A percentile compares a stretch with the other conserved stretches of the same genome.
phyloP scores from a whole-genome alignment of 2,888 invertebrate genomes.

The Drosophila prolongata region DNA sequence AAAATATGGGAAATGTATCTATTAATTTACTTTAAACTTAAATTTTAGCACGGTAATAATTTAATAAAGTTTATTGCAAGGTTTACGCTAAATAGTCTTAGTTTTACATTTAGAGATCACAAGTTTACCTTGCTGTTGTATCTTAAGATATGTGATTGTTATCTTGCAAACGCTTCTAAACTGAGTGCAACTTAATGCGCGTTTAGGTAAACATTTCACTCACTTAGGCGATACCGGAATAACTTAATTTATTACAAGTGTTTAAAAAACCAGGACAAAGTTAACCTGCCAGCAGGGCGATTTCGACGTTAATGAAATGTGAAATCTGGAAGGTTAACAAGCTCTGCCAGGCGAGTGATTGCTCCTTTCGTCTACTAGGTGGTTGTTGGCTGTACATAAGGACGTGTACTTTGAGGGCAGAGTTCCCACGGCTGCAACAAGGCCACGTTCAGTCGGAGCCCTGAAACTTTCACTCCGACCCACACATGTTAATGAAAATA shows the following conservation, averaged over 20 bases:
- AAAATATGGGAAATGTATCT: too few species aligned
- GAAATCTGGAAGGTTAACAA: slow-evolving; percentile 38
- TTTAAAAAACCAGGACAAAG: slow-evolving; percentile 4
- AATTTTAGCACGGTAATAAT: too few species aligned
- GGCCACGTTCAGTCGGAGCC: slow-evolving; percentile 17
- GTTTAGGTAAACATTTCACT: slow-evolving; percentile 15
- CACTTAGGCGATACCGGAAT: neutral
- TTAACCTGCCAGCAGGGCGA: slow-evolving; percentile 65
- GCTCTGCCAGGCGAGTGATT: slow-evolving; percentile 33
- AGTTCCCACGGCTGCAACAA: slow-evolving; percentile 61
- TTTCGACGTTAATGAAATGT: slow-evolving; percentile 64
- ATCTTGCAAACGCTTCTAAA: neutral
- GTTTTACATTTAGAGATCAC: neutral
- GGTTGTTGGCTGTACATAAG: slow-evolving; percentile 22
- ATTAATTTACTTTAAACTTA: too few species aligned
- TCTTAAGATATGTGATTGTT: neutral
- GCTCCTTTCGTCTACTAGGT: slow-evolving; percentile 6
- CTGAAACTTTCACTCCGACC: slow-evolving; percentile 26
- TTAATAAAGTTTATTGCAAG: neutral
- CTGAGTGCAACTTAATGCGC: neutral
- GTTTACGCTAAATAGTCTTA: neutral
- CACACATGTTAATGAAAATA: slow-evolving; percentile 36
- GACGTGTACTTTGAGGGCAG: slow-evolving; percentile 35
- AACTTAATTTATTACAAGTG: neutral
- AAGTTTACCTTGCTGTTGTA: slow-evolving; percentile 8